phyloP scores from a whole-genome alignment of 2,113 vertebrate species.

The Hystrix cristata region DNA sequence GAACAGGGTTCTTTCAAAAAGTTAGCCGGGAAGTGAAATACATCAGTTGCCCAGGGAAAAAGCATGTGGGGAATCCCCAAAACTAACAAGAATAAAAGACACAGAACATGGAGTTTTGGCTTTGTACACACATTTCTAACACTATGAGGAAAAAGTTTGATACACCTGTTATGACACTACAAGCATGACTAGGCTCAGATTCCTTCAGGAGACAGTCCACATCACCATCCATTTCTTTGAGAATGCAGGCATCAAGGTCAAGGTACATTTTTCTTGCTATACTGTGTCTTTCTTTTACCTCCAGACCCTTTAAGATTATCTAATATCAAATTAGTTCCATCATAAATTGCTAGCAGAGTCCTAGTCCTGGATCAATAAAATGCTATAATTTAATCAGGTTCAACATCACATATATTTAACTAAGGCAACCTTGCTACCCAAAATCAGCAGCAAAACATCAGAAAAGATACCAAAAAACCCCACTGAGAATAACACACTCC shows the following conservation, averaged over 20 bases:
- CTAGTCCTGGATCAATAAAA: slow-evolving; percentile 3
- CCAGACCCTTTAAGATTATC: background rate
- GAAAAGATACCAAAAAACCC: background rate
- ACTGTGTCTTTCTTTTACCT: background rate
- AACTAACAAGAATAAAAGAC: slow-evolving; percentile 49
- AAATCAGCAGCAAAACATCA: slow-evolving; percentile 34
- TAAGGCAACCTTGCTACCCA: background rate
- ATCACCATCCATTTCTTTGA: background rate
- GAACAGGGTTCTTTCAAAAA: slow-evolving; percentile 27
- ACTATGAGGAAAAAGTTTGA: slow-evolving; percentile 10
- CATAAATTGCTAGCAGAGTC: background rate
- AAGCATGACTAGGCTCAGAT: background rate
- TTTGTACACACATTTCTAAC: background rate
- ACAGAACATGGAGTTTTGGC: background rate
- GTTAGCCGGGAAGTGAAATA: background rate
- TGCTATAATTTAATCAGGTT: background rate
- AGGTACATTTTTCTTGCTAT: background rate
- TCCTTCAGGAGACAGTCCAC: background rate
- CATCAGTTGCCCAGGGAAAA: slow-evolving; percentile 25
- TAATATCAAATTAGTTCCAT: background rate
- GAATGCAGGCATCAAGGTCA: background rate
- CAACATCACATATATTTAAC: background rate
- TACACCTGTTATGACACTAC: background rate
- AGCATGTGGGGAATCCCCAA: background rate
- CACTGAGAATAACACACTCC: background rate